phyloP scores from a whole-genome alignment of 2,888 invertebrate genomes.

The Ophion slaviceki region DNA sequence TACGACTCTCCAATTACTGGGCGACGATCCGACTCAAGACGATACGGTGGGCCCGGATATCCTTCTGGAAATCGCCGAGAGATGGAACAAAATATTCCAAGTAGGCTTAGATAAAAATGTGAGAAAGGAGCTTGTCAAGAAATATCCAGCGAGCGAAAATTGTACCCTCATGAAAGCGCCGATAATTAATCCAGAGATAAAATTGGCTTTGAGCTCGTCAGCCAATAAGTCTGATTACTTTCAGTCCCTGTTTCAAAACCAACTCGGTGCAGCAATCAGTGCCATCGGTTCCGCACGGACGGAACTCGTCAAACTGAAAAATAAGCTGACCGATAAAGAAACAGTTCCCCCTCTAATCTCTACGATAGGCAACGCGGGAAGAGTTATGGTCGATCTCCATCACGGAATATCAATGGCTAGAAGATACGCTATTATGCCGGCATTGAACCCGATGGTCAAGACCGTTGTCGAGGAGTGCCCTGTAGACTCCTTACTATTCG shows the following conservation, averaged over 20 bases:
- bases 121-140: constrained; percentile 15
- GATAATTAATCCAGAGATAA: neutral
- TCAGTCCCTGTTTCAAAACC: neutral
- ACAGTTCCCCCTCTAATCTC: neutral
- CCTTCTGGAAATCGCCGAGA: constrained; percentile 13
- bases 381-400: constrained; percentile 10
- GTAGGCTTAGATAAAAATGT: neutral
- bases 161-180: neutral
- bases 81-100: constrained; percentile 9
- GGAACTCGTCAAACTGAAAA: neutral
- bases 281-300: neutral
- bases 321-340: neutral
- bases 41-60: neutral
- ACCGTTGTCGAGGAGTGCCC: too few species aligned
- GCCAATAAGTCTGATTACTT: neutral
- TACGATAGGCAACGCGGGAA: neutral
- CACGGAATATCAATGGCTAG: constrained; percentile 17
- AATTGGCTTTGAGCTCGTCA: neutral
- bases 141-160: neutral
- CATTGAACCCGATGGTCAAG: too few species aligned
- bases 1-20: too few species aligned
- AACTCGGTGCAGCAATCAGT: neutral
- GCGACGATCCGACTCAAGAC: neutral
- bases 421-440: neutral
- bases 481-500: too few species aligned